Base-by-base conservation (phyloP, 2,113 vertebrate genomes). In the Calypte anna region DNA sequence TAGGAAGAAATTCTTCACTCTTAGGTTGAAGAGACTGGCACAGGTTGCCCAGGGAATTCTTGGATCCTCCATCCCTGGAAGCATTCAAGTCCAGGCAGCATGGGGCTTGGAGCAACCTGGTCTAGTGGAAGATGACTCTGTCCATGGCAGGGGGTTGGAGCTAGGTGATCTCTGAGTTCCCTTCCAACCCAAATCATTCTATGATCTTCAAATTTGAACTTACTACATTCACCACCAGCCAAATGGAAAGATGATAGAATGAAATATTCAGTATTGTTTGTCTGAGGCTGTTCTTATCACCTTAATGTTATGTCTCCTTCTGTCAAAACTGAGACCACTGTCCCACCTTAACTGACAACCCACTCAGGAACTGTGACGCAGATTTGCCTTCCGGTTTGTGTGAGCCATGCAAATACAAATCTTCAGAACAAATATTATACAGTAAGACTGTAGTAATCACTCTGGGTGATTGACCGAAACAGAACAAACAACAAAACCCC, bases 341-440 rank as follows among this genome's bases (percentile, higher is more conserved):
- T 62, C 14, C 3, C 18, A 24, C 22, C 14, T n/a, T 36, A 79
- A 36, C 25, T 64, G 18, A 14, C 9, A 53, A 20, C 18, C 24
- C 7, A 31, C 0, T 0, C 1, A 46, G 28, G 18, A 53, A 43
- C 24, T 63, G 4, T 24, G 6, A 13, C n/a, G 46, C 7, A 59
- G 40, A 25, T 51, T 62, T 27, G 40, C 12, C 36, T 38, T 38
- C 36, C 10, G 36, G 2, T 53, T 75, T 53, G 9, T 58, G 17
- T 20, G 18, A 21, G 7, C 64, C 43, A 10, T 30, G 24, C 12
- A 23, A 27, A 51, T 1, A 28, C 14, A 44, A 63, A 0, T 14
- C 15, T 83, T 89, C 19, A 46, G 44, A 75, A 53, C 31, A 46
- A 23, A 18, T 46, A 24, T 53, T 58, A 22, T 62, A 9, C 27